phyloP scores from a whole-genome alignment of 1,140 invertebrate species.

The Bombus huntii region DNA sequence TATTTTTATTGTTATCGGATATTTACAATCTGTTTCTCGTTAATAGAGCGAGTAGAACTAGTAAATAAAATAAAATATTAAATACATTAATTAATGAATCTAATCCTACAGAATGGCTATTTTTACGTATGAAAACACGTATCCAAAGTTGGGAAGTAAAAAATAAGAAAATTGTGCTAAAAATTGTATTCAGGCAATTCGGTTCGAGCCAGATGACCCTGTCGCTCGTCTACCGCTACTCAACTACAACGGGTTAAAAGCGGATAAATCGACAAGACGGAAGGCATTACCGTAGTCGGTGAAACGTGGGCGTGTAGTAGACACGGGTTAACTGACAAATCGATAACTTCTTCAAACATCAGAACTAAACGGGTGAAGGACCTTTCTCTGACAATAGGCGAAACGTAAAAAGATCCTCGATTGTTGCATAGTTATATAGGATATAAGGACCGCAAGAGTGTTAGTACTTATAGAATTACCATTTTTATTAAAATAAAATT shows the following conservation, averaged over 20 bases:
- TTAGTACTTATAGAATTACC: too few species aligned
- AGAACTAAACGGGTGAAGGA: slow-evolving; percentile 49
- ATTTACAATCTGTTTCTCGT: too few species aligned
- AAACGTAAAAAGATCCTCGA: background rate
- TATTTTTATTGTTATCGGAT: too few species aligned
- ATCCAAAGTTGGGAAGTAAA: too few species aligned
- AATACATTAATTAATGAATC: background rate
- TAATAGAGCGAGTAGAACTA: too few species aligned
- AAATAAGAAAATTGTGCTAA: background rate
- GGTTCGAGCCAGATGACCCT: background rate
- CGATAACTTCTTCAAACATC: slow-evolving; percentile 49
- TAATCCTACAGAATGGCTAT: background rate
- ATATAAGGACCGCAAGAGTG: too few species aligned
- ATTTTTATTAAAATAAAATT: too few species aligned
- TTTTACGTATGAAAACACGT: too few species aligned
- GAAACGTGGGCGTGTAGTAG: slow-evolving; percentile 1
- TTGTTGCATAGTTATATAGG: background rate
- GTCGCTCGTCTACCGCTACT: background rate
- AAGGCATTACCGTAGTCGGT: background rate
- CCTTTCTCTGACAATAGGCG: background rate
- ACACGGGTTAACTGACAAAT: slow-evolving; percentile 45
- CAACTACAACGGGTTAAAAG: background rate
- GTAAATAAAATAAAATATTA: background rate
- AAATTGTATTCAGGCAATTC: background rate
- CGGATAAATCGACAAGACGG: slow-evolving; percentile 16